These are phyloP conservation scores for Drosophila sulfurigaster DNA, from an alignment of 1,140 invertebrate species.

Conservation along the genomic window DNA sequence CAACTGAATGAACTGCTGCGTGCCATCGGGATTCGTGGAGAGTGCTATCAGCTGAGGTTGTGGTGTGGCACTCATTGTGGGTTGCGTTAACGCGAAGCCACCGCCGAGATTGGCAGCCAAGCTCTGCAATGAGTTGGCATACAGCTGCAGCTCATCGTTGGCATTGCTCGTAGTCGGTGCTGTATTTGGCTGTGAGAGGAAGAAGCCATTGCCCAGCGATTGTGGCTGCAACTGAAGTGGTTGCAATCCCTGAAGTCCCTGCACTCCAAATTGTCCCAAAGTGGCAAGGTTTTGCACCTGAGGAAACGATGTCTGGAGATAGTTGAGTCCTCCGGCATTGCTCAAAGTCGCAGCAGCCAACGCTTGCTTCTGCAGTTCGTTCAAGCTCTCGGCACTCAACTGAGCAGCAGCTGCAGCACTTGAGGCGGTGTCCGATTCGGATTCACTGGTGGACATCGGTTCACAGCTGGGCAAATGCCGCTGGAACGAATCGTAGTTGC, in stretches of 20 bases:
- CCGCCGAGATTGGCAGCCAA: conserved; percentile 75
- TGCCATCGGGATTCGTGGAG: conserved; percentile 77
- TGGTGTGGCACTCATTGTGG: conserved; percentile 36
- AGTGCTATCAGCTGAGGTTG: conserved; percentile 76
- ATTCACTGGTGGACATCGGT: conserved; percentile 91
- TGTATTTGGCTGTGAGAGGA: conserved; percentile 69
- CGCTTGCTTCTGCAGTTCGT: conserved; percentile 67
- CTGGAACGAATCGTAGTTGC: conserved; percentile 94
- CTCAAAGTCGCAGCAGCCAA: conserved; percentile 48
- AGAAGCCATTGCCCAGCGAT: conserved; percentile 73
- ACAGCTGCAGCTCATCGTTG: conserved; percentile 72
- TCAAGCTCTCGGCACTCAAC: conserved; percentile 63
- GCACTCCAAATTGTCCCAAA: conserved; percentile 72
- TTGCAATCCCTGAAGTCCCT: conserved; percentile 64
- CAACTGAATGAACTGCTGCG: conserved; percentile 79
- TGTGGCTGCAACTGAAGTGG: conserved; percentile 74
- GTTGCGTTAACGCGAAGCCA: conserved; percentile 66
- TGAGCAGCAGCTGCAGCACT: conserved; percentile 1
- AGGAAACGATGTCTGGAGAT: conserved; percentile 68
- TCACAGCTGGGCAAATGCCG: conserved; percentile 92
- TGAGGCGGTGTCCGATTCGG: conserved; percentile 87
- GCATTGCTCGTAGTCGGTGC: conserved; percentile 2
- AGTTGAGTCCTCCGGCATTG: conserved; percentile 65
- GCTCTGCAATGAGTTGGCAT: conserved; percentile 72
- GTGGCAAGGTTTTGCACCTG: conserved; percentile 73